Conservation (phyloP, 1,140 invertebrate genomes). For the Popillia japonica region DNA sequence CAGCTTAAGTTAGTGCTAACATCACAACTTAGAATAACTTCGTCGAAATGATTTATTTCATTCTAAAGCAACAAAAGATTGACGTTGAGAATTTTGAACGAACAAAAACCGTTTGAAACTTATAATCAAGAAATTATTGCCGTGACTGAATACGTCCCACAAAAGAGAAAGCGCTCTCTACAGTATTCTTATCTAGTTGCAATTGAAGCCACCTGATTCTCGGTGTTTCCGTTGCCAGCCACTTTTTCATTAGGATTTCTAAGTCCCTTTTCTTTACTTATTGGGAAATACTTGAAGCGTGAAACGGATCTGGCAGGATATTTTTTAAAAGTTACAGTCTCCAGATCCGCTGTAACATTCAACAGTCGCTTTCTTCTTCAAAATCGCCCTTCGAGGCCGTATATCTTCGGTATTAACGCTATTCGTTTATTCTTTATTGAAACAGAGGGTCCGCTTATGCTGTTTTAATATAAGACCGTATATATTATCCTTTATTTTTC, state of each 20-base stretch:
- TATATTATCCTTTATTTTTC: slow-evolving; percentile 34
- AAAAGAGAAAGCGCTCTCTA: slow-evolving; percentile 3
- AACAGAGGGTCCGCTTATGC: slow-evolving; percentile 42
- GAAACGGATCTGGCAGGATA: slow-evolving; percentile 47
- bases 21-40: not conserved
- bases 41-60: not conserved
- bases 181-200: slow-evolving; percentile 45
- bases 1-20: not conserved
- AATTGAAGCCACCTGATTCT: slow-evolving; percentile 48
- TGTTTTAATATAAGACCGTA: slow-evolving; percentile 32
- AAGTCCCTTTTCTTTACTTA: slow-evolving; percentile 45
- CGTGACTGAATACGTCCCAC: not conserved
- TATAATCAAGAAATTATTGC: slow-evolving; percentile 33
- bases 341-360: slow-evolving; percentile 47
- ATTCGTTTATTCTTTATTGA: slow-evolving; percentile 44
- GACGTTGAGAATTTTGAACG: not conserved
- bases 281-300: slow-evolving; percentile 51
- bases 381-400: slow-evolving; percentile 32
- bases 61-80: not conserved
- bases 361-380: slow-evolving; percentile 43
- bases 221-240: slow-evolving; percentile 47
- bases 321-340: slow-evolving; percentile 52
- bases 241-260: slow-evolving; percentile 51
- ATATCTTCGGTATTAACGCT: slow-evolving; percentile 45
- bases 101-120: slow-evolving; percentile 23